These are phyloP conservation scores for Ceratosolen fusciceps DNA, from an alignment of 1,140 invertebrate genomes.

Conservation along the genomic window DNA sequence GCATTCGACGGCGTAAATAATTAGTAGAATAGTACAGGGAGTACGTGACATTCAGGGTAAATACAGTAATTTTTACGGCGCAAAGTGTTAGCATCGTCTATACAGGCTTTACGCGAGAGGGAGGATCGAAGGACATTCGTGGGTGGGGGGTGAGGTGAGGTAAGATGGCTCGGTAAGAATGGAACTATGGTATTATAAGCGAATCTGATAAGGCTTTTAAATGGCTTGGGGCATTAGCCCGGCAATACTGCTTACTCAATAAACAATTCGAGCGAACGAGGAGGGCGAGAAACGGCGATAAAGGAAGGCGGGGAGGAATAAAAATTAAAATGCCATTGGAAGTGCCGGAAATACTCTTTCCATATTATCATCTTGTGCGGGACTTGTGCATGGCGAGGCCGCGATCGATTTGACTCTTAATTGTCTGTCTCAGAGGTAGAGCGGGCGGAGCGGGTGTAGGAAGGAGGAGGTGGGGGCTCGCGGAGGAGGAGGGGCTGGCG, in stretches of 20 bases:
- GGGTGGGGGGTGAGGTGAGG: too few relatives aligned
- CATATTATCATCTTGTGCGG: not conserved
- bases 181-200: not conserved
- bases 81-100: conserved; percentile 1
- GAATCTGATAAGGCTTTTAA: not conserved
- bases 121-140: too few relatives aligned
- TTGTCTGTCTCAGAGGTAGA: conserved; percentile 38
- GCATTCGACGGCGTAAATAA: not conserved
- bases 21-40: not conserved
- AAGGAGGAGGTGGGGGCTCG: too few relatives aligned
- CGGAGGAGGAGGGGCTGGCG: too few relatives aligned
- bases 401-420: conserved; percentile 17
- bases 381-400: not conserved
- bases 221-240: not conserved
- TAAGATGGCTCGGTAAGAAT: too few relatives aligned
- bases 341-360: too few relatives aligned
- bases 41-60: not conserved
- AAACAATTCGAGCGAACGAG: conserved; percentile 2
- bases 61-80: not conserved
- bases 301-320: too few relatives aligned
- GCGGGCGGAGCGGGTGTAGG: too few relatives aligned
- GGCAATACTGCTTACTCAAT: not conserved
- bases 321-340: not conserved
- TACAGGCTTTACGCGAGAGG: too few relatives aligned
- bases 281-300: not conserved